Evolutionary conservation across 2,113 vertebrate species (phyloP).

Genomic region (Hippolais icterina): DNA sequence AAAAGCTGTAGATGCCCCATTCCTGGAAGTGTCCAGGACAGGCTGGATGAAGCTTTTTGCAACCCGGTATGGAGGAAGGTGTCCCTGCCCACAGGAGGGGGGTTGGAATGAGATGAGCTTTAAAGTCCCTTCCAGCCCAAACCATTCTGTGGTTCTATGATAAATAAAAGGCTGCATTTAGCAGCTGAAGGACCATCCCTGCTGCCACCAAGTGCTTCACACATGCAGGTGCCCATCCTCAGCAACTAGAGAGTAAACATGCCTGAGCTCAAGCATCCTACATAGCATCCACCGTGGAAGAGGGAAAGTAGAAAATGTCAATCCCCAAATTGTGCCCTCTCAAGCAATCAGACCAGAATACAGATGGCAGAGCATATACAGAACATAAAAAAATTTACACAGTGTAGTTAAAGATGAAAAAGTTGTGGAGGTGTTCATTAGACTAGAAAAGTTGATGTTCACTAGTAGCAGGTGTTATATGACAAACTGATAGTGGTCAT

Average conservation of each 20-base stretch:
- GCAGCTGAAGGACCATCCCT: not conserved
- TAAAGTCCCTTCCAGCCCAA: not conserved
- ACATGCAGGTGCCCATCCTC: not conserved
- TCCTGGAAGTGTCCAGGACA: not conserved
- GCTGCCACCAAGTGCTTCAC: not conserved
- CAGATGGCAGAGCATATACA: not conserved
- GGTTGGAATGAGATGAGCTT: not conserved
- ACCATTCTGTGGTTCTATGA: not conserved
- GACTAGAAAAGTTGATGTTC: not conserved
- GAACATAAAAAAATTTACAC: not conserved
- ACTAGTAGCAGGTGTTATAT: not conserved
- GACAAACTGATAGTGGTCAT: not conserved
- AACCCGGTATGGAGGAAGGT: not conserved
- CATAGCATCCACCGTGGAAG: accelerated
- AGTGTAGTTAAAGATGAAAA: not conserved
- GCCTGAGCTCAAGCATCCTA: not conserved
- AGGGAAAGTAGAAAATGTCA: not conserved
- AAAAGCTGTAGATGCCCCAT: not conserved
- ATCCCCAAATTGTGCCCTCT: not conserved
- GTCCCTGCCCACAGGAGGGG: not conserved
- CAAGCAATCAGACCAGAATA: not conserved
- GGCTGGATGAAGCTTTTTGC: not conserved
- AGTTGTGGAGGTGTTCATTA: not conserved
- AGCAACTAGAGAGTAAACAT: not conserved
- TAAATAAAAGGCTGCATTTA: not conserved